These are phyloP conservation scores for Minunthozetes semirufus DNA, from an alignment of 2,888 invertebrate genomes.

Conservation along the genomic window DNA sequence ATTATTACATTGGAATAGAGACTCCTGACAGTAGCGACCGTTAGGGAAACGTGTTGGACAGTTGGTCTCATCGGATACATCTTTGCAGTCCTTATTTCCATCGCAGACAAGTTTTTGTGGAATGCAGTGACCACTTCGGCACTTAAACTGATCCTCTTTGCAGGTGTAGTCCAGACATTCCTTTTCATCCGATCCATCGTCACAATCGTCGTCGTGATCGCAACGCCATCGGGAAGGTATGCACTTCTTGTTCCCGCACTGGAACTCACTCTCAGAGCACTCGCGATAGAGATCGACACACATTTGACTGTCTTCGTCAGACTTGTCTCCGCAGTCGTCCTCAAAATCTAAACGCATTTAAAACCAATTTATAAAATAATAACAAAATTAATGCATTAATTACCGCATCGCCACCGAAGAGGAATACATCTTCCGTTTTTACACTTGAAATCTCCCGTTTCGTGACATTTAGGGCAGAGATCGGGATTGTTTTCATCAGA, in stretches of 20 bases:
- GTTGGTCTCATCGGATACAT: slow-evolving; percentile 79
- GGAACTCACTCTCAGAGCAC: slow-evolving; percentile 88
- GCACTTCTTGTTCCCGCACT: slow-evolving; percentile 78
- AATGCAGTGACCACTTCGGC: slow-evolving; percentile 85
- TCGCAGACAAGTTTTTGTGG: slow-evolving; percentile 80
- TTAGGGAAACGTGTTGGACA: slow-evolving; percentile 82
- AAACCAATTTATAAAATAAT: not conserved
- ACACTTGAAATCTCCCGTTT: slow-evolving; percentile 85
- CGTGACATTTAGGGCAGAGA: slow-evolving; percentile 80
- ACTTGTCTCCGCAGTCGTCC: slow-evolving; percentile 88
- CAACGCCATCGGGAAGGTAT: slow-evolving; percentile 88
- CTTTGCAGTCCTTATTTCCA: slow-evolving; percentile 78
- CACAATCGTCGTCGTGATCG: slow-evolving; percentile 61
- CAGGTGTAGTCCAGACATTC: slow-evolving; percentile 75
- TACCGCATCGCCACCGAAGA: slow-evolving; percentile 74
- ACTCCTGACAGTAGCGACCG: slow-evolving; percentile 79
- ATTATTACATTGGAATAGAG: slow-evolving; percentile 83
- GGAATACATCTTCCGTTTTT: slow-evolving; percentile 81
- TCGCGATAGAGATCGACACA: slow-evolving; percentile 77
- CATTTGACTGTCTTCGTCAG: slow-evolving; percentile 72
- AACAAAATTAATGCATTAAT: not conserved
- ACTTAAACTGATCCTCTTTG: slow-evolving; percentile 85
- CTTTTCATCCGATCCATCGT: slow-evolving; percentile 66
- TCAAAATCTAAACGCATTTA: slow-evolving; percentile 60
- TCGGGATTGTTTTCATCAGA: slow-evolving; percentile 78